Conservation (phyloP, 2,113 vertebrate species). For the Morphnarchus princeps region DNA sequence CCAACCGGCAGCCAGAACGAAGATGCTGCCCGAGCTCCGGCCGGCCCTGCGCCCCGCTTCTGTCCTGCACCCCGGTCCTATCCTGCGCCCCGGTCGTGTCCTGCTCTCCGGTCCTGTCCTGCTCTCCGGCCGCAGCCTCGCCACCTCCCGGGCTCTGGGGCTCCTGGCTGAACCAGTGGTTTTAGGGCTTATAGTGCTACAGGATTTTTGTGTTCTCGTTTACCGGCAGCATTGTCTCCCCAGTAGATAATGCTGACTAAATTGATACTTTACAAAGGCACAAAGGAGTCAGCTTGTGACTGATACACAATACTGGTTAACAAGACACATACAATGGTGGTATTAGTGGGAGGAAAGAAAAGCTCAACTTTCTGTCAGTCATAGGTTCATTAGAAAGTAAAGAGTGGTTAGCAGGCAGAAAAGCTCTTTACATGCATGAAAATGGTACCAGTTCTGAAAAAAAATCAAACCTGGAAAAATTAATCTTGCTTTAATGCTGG, state of each 20-base stretch:
- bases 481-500: background rate
- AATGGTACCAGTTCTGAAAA: background rate
- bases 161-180: background rate
- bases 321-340: slow-evolving; percentile 43
- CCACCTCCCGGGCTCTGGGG: background rate
- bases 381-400: slow-evolving; percentile 53
- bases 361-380: slow-evolving; percentile 57
- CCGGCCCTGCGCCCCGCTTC: rapidly evolving
- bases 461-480: background rate
- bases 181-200: background rate
- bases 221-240: slow-evolving; percentile 23
- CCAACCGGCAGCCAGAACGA: background rate
- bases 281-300: slow-evolving; percentile 65
- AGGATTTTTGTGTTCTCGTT: background rate
- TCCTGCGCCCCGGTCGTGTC: too few species aligned
- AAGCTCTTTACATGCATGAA: slow-evolving; percentile 13
- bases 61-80: background rate
- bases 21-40: rapidly evolving
- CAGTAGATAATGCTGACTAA: slow-evolving; percentile 56
- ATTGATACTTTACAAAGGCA: slow-evolving; percentile 58
- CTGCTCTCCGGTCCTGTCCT: too few species aligned
- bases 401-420: slow-evolving; percentile 25
- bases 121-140: background rate
- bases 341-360: slow-evolving; percentile 65
- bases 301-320: slow-evolving; percentile 60